Evolutionary conservation across 1,140 invertebrate species (phyloP).

Genomic region (Arctopsyche grandis): DNA sequence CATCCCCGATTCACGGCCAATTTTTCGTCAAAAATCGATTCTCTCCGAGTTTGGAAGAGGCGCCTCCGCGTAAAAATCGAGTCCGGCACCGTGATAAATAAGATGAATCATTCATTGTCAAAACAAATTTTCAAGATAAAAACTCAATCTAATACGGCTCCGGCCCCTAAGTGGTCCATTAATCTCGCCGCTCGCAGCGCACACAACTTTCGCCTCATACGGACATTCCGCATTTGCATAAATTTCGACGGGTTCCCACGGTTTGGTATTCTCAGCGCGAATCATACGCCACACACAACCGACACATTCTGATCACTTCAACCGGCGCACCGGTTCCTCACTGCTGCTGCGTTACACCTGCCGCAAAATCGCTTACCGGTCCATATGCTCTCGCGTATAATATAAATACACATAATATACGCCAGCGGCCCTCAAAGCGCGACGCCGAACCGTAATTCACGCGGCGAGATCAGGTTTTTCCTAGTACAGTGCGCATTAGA

Average conservation of each 20-base stretch:
- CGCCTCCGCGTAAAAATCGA: not conserved
- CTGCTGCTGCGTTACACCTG: slow-evolving; percentile 40
- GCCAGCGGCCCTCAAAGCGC: not conserved
- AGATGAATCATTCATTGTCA: slow-evolving; percentile 29
- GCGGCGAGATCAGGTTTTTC: not conserved
- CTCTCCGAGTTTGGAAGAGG: not conserved
- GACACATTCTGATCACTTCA: too few relatives aligned
- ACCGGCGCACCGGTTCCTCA: not conserved
- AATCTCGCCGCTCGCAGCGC: slow-evolving; percentile 12
- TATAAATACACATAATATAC: too few relatives aligned
- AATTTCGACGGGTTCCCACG: slow-evolving; percentile 29
- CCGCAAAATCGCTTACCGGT: slow-evolving; percentile 48
- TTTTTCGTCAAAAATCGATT: too few relatives aligned
- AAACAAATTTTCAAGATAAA: slow-evolving; percentile 13
- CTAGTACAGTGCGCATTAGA: not conserved
- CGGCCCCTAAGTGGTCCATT: slow-evolving; percentile 8
- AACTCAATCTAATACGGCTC: slow-evolving; percentile 5
- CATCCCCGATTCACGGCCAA: too few relatives aligned
- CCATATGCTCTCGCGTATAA: slow-evolving; percentile 30
- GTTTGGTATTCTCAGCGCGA: not conserved
- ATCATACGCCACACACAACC: not conserved
- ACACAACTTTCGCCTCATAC: not conserved
- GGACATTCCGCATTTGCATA: slow-evolving; percentile 15
- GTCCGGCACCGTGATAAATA: not conserved
- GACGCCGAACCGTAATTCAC: slow-evolving; percentile 1